These are phyloP conservation scores for Pseudobourletiella spinata DNA, from an alignment of 1,140 invertebrate genomes.

Conservation along the genomic window DNA sequence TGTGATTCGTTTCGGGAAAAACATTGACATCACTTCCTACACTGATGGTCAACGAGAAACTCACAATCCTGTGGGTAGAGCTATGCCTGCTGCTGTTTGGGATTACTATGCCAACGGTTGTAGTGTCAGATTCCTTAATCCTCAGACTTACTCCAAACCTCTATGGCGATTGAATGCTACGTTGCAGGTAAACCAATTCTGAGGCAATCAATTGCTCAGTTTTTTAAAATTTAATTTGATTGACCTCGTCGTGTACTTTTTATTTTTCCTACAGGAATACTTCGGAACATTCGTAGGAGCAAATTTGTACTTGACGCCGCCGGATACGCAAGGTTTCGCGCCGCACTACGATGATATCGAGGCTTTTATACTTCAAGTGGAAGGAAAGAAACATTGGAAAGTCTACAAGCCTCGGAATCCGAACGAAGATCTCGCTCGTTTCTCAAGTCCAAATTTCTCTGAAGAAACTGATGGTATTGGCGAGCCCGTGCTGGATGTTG, in stretches of 20 bases:
- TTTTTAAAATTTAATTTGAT: too few relatives aligned
- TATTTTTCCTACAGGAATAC: slow-evolving; percentile 56
- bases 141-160: slow-evolving; percentile 69
- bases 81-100: slow-evolving; percentile 68
- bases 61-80: slow-evolving; percentile 68
- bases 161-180: slow-evolving; percentile 56
- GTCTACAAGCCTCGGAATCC: slow-evolving; percentile 62
- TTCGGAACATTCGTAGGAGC: slow-evolving; percentile 89
- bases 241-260: too few relatives aligned
- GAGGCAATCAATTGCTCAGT: too few relatives aligned
- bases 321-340: slow-evolving; percentile 91
- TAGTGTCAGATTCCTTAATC: slow-evolving; percentile 85
- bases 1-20: slow-evolving; percentile 64
- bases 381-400: slow-evolving; percentile 91
- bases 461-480: slow-evolving; percentile 58
- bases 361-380: slow-evolving; percentile 91
- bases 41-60: slow-evolving; percentile 67
- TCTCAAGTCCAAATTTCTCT: slow-evolving; percentile 73
- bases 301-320: slow-evolving; percentile 93
- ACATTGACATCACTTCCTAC: slow-evolving; percentile 86
- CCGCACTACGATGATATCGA: slow-evolving; percentile 99
- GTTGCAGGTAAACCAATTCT: slow-evolving; percentile 57
- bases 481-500: slow-evolving; percentile 68
- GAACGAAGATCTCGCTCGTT: slow-evolving; percentile 60
- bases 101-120: slow-evolving; percentile 83